These are phyloP conservation scores for Mormyrops boulengeri DNA, from an alignment of 2,797 vertebrate genomes.

Conservation along the genomic window DNA sequence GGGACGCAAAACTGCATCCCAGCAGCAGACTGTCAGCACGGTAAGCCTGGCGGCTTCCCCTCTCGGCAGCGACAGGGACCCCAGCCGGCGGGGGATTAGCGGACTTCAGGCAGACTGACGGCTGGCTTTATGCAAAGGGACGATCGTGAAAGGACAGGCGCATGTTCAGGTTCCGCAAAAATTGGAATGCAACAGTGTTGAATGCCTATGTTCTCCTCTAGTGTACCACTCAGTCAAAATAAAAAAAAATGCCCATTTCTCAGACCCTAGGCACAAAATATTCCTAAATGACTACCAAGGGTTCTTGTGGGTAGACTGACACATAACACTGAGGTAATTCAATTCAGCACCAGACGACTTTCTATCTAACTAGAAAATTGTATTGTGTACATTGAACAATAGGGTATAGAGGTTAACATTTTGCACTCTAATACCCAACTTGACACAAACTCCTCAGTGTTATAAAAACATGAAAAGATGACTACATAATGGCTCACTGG, in stretches of 20 bases:
- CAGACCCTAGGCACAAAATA: not conserved
- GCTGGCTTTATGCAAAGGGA: not conserved
- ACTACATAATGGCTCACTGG: constrained; percentile 3
- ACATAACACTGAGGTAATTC: not conserved
- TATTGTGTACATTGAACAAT: not conserved
- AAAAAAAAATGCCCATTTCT: not conserved
- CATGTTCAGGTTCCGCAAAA: not conserved
- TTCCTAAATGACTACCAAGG: not conserved
- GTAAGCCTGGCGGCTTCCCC: not conserved
- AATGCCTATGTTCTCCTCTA: not conserved
- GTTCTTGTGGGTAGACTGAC: not conserved
- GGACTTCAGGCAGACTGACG: not conserved
- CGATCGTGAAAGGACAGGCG: not conserved
- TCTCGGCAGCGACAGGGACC: not conserved
- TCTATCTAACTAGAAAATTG: not conserved
- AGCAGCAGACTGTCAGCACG: not conserved
- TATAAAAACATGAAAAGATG: not conserved
- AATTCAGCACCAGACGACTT: not conserved
- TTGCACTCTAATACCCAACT: constrained; percentile 1
- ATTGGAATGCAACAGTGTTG: not conserved
- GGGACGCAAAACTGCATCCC: not conserved
- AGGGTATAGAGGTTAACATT: not conserved
- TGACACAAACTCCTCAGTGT: not conserved
- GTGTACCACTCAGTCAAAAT: not conserved
- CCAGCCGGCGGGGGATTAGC: not conserved